Conservation (phyloP, 1,140 invertebrate species). For the Archegozetes longisetosus region DNA sequence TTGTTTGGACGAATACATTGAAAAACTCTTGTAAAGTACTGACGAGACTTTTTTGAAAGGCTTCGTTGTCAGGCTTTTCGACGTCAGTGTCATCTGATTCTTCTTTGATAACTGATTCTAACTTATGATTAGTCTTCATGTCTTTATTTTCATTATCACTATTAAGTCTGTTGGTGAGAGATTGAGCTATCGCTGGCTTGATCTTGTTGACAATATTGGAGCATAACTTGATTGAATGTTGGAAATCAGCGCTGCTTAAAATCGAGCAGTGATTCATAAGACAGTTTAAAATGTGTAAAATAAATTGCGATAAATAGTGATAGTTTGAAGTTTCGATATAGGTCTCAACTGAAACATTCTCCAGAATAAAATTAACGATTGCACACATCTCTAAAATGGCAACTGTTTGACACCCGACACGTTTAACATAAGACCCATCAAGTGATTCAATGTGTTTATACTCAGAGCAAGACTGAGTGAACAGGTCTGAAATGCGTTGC, state of each 20-base stretch:
- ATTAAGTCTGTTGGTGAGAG: background rate
- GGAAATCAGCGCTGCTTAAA: slow-evolving; percentile 3
- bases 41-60: background rate
- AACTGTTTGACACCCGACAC: slow-evolving; percentile 9
- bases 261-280: background rate
- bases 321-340: background rate
- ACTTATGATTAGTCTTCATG: background rate
- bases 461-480: background rate
- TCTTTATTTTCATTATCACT: background rate
- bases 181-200: slow-evolving; percentile 16
- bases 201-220: slow-evolving; percentile 7
- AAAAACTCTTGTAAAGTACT: slow-evolving; percentile 8
- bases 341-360: slow-evolving; percentile 46
- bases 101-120: background rate
- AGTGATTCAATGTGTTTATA: background rate
- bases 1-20: slow-evolving; percentile 1
- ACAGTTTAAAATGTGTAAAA: slow-evolving; percentile 2
- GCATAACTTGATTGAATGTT: slow-evolving; percentile 12
- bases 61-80: background rate
- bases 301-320: slow-evolving; percentile 8
- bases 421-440: slow-evolving; percentile 1
- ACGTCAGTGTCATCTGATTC: background rate
- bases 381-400: slow-evolving; percentile 13
- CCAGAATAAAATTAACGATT: slow-evolving; percentile 57
- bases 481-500: slow-evolving; percentile 2